Conservation (phyloP, 2,888 invertebrate genomes). For the Troides helena region DNA sequence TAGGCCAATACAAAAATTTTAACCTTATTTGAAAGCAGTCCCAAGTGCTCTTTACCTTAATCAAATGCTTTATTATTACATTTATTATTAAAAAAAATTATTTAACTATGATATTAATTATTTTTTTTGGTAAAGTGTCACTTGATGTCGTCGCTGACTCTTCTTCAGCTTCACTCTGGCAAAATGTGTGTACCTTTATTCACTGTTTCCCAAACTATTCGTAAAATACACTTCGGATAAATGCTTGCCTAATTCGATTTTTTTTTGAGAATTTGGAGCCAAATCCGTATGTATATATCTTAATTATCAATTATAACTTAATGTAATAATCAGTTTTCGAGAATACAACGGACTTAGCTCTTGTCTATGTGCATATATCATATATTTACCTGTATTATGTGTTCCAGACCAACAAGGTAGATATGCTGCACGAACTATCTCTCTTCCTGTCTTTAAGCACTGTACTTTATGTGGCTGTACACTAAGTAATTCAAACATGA, state of each 20-base stretch:
- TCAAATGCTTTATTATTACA: not conserved
- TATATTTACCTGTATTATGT: constrained; percentile 57
- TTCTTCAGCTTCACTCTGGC: constrained; percentile 64
- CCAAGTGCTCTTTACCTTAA: constrained; percentile 55
- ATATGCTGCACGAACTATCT: constrained; percentile 62
- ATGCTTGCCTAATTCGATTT: constrained; percentile 64
- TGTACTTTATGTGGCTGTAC: constrained; percentile 30
- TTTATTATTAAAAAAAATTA: not conserved
- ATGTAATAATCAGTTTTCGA: not conserved
- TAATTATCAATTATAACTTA: not conserved
- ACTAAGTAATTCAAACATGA: constrained; percentile 15
- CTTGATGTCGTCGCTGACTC: constrained; percentile 58
- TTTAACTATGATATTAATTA: not conserved
- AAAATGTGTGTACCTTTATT: constrained; percentile 41
- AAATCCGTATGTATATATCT: constrained; percentile 39
- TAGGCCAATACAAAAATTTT: not conserved
- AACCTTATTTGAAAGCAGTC: constrained; percentile 32
- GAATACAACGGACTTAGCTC: constrained; percentile 40
- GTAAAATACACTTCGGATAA: constrained; percentile 49
- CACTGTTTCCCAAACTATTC: constrained; percentile 54
- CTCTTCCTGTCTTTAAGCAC: constrained; percentile 52
- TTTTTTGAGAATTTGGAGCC: constrained; percentile 54
- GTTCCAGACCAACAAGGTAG: constrained; percentile 71
- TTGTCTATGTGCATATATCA: constrained; percentile 49
- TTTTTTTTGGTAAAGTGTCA: constrained; percentile 51